Percentiles rank a stretch among this genome's conserved stretches.
phyloP scores from a whole-genome alignment of 2,888 invertebrate genomes.

The Pilophorus perplexus region DNA sequence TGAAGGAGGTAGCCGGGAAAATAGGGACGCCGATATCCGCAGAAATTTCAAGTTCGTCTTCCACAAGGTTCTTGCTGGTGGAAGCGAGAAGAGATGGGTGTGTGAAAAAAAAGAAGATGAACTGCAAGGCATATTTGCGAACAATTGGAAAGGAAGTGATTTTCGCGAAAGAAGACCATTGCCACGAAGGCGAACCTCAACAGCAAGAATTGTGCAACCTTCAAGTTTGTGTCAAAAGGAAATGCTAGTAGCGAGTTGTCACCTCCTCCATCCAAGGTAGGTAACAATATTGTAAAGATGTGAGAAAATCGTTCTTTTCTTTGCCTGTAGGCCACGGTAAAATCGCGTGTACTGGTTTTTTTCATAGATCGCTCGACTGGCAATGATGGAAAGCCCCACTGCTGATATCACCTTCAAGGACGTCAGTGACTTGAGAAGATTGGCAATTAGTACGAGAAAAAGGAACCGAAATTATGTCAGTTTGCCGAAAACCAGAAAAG shows the following conservation, averaged over 20 bases:
- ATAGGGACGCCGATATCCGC: not conserved
- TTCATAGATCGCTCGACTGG: slow-evolving; percentile 5
- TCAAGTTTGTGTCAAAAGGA: not conserved
- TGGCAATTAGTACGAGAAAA: no score
- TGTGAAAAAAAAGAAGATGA: slow-evolving; percentile 3
- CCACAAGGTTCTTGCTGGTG: slow-evolving; percentile 4
- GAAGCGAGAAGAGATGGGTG: not conserved
- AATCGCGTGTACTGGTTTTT: no score
- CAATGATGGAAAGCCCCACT: not conserved
- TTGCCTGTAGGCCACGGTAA: not conserved
- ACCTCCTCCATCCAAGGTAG: slow-evolving; percentile 10
- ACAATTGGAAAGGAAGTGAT: slow-evolving; percentile 12
- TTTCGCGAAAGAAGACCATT: slow-evolving; percentile 16
- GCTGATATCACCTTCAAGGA: no score
- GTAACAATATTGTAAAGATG: not conserved
- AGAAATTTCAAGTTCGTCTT: not conserved
- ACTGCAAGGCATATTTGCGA: slow-evolving; percentile 7
- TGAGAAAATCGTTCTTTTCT: not conserved
- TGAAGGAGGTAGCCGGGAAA: slow-evolving; percentile 19
- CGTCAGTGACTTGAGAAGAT: no score
- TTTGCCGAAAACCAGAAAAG: no score
- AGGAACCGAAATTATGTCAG: no score
- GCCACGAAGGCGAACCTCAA: slow-evolving; percentile 12
- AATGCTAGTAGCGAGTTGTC: not conserved
- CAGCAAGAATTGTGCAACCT: slow-evolving; percentile 5